phyloP scores from a whole-genome alignment of 2,888 invertebrate species.

The Coelopa pilipes region DNA sequence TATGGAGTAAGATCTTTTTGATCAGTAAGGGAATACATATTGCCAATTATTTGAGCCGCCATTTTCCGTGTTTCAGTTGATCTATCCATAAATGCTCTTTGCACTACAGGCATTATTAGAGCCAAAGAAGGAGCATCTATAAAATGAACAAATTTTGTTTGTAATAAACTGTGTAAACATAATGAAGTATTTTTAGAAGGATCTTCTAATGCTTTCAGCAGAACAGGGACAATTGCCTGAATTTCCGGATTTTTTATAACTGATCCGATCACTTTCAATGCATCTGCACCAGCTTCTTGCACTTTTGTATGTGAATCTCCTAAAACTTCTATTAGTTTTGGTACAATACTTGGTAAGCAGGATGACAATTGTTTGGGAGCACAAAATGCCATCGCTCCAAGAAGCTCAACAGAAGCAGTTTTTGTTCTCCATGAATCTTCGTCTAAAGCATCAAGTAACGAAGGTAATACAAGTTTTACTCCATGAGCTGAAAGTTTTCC shows the following conservation, averaged over 20 bases:
- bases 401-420: constrained; percentile 92
- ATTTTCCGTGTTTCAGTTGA: constrained; percentile 98
- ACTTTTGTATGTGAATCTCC: constrained; percentile 98
- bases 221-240: constrained; percentile 88
- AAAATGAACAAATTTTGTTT: constrained; percentile 98
- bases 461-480: constrained; percentile 95
- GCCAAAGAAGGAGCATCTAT: constrained; percentile 99
- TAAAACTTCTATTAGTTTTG: constrained; percentile 94
- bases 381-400: constrained; percentile 99
- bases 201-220: constrained; percentile 92
- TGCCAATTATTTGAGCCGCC: constrained; percentile 99
- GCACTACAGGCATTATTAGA: constrained; percentile 98
- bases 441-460: constrained; percentile 90
- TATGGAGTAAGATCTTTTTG: constrained; percentile 98
- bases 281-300: constrained; percentile 96
- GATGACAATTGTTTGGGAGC: constrained; percentile 98
- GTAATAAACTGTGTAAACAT: constrained; percentile 92
- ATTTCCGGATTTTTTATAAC: constrained; percentile 99
- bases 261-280: constrained; percentile 94
- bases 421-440: constrained; percentile 99
- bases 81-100: constrained; percentile 96
- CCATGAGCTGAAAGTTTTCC: constrained; percentile 96
- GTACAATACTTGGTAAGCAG: constrained; percentile 97
- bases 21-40: constrained; percentile 99
- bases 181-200: constrained; percentile 94